Evolutionary conservation across 2,888 invertebrate species (phyloP), one percentile per base, ranked within the genome.

Genomic region (Parnassius smintheus): DNA sequence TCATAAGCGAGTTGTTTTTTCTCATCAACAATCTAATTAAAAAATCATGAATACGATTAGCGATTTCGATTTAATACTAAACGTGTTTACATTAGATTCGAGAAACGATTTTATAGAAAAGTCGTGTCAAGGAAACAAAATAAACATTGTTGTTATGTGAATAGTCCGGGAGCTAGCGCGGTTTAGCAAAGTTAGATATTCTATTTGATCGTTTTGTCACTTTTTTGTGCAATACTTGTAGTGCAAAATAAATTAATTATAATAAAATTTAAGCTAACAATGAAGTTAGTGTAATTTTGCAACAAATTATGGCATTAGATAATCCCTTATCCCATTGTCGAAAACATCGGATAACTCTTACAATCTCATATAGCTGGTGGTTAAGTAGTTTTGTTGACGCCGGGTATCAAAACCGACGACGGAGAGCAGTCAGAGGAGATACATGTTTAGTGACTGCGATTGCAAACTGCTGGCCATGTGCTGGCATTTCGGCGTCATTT

Each of bases 141-240:
- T 51, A 52, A 61, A 13, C 56, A 64, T 50, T 35, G 35, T 35
- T 35, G 35, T 35, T 35, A 68, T 46, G 12, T 59, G 52, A 62
- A 61, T 67, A 70, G 66, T 64, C 59, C 53, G 59, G 55, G 59
- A 54, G 62, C 59, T 54, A 59, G 45, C 58, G 59, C 25, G 12
- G 64, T 13, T 53, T 11, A 42, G 2, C 35, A 35, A 18, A 35
- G 35, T 35, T 35, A 35, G 1, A 7, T 35, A 10, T 53, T 49
- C n/a, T 49, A 46, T 46, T 35, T 35, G 7, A 35, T 7, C 4
- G 7, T 35, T 35, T 35, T 12, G 12, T 45, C 45, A 45, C 45
- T 45, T 12, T 12, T 12, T 45, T 12, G 45, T 45, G 11, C 45
- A 10, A 45, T 11, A 45, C 11, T 12, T 9, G 18, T 22, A 10